phyloP scores from a whole-genome alignment of 2,888 invertebrate genomes.

The Lomographa bimaculata region DNA sequence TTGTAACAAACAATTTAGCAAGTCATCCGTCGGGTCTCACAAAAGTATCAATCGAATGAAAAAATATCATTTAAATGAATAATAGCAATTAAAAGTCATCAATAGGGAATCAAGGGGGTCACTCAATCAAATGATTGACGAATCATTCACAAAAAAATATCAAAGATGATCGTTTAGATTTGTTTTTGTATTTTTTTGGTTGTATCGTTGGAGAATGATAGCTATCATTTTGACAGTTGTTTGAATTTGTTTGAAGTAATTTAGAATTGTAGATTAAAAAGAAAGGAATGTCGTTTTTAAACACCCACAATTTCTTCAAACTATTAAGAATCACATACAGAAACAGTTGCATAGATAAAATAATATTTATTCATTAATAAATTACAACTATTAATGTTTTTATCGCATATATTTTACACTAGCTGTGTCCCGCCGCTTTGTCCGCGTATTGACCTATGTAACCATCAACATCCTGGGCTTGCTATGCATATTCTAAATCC shows the following conservation, averaged over 20 bases:
- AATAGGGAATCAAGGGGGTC: slow-evolving; percentile 47
- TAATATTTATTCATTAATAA: too few relatives aligned
- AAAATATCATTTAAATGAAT: slow-evolving; percentile 39
- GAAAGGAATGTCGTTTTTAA: too few relatives aligned
- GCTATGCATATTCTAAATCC: too few relatives aligned
- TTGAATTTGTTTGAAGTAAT: too few relatives aligned
- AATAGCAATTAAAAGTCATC: slow-evolving; percentile 56
- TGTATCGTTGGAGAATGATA: slow-evolving; percentile 9
- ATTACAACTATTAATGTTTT: too few relatives aligned
- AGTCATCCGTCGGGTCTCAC: slow-evolving; percentile 44
- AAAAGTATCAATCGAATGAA: slow-evolving; percentile 46
- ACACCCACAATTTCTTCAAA: too few relatives aligned
- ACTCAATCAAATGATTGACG: slow-evolving; percentile 45
- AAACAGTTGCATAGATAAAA: too few relatives aligned
- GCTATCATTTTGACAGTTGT: neutral
- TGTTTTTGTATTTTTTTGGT: slow-evolving; percentile 29
- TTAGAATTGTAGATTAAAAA: too few relatives aligned
- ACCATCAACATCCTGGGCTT: too few relatives aligned
- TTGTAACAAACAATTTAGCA: slow-evolving; percentile 24
- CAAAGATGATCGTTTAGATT: slow-evolving; percentile 25
- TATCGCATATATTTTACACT: neutral
- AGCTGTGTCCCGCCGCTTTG: neutral
- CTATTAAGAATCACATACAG: too few relatives aligned
- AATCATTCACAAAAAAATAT: slow-evolving; percentile 33
- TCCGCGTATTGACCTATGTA: too few relatives aligned